Conservation (phyloP, 2,113 vertebrate genomes). For the Lucifuga dentata region DNA sequence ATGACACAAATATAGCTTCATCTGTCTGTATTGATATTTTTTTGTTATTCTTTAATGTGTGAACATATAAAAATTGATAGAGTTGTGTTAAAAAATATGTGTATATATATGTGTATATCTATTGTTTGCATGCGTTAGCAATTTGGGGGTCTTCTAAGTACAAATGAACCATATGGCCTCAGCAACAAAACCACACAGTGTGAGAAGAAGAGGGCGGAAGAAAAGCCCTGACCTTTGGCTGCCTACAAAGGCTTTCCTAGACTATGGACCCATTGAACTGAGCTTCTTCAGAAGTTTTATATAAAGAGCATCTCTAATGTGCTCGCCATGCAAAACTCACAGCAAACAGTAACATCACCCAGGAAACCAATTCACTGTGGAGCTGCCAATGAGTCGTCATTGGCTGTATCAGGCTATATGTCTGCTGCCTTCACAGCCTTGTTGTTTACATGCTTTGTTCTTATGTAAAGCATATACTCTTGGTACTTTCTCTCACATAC, state of each 20-base stretch:
- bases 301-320: slow-evolving; percentile 74
- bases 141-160: slow-evolving; percentile 30
- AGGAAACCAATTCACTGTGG: slow-evolving; percentile 66
- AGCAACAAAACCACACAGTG: slow-evolving; percentile 51
- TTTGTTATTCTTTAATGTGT: not conserved
- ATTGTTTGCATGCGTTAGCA: slow-evolving; percentile 8
- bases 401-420: slow-evolving; percentile 30
- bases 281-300: slow-evolving; percentile 64
- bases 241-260: slow-evolving; percentile 65
- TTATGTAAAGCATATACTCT: slow-evolving; percentile 58
- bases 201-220: slow-evolving; percentile 46
- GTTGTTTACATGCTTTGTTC: slow-evolving; percentile 61
- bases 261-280: slow-evolving; percentile 66
- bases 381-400: slow-evolving; percentile 60
- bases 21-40: not conserved
- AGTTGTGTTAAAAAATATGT: not conserved
- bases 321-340: slow-evolving; percentile 54
- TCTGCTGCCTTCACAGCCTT: slow-evolving; percentile 40
- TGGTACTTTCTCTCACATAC: not conserved
- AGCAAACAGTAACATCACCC: slow-evolving; percentile 65
- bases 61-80: not conserved
- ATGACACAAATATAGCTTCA: slow-evolving; percentile 14
- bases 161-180: slow-evolving; percentile 59
- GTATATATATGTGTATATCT: not conserved
- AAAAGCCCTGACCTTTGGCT: slow-evolving; percentile 74